A percentile compares a stretch with the other conserved stretches of the same genome.
Conservation (phyloP, 92 coral and sea anemone genomes). For the Parazoanthus swiftii region DNA sequence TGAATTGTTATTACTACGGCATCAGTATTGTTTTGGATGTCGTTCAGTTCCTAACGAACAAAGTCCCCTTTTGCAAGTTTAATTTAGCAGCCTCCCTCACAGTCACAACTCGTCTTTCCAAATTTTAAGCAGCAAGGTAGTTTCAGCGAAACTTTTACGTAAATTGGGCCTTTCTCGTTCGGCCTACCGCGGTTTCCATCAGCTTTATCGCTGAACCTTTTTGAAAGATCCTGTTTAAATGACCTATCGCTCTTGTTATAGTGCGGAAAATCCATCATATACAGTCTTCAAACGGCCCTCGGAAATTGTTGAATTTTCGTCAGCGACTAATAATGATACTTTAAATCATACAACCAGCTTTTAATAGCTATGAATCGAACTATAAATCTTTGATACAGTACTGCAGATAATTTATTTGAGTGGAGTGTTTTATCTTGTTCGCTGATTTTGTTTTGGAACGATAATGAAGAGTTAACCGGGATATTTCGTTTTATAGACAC, state of each 20-base stretch:
- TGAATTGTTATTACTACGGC: conserved; percentile 6
- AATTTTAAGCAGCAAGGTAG: neutral
- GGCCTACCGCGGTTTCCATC: too few species aligned
- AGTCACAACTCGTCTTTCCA: neutral
- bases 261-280: neutral
- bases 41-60: neutral
- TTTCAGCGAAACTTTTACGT: neutral
- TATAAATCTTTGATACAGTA: neutral
- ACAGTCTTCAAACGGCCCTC: neutral
- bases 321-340: neutral
- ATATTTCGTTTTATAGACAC: too few species aligned
- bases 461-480: too few species aligned
- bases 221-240: too few species aligned
- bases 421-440: too few species aligned
- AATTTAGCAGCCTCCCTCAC: conserved; percentile 14
- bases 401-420: too few species aligned
- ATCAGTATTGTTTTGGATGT: neutral
- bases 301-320: neutral
- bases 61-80: neutral
- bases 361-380: neutral
- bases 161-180: neutral
- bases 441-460: too few species aligned
- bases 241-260: too few species aligned
- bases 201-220: too few species aligned
- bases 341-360: neutral